A percentile compares a stretch with the other conserved stretches of the same genome.
phyloP scores from a whole-genome alignment of 1,140 invertebrate species.

The Rhyzopertha dominica region DNA sequence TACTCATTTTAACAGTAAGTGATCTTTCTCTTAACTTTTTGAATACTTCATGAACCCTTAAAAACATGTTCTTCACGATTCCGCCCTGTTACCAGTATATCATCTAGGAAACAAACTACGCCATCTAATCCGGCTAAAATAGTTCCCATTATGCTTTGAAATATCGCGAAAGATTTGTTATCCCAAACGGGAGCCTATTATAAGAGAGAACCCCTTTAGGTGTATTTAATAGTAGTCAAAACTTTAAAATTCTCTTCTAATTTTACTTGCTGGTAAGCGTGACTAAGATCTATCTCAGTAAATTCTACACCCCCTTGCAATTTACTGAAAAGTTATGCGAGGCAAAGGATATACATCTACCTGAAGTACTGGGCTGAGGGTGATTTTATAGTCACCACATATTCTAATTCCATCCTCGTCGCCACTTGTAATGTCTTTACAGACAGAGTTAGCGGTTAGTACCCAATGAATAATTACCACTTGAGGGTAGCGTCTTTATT shows the following conservation, averaged over 20 bases:
- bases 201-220: neutral
- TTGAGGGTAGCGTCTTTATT: too few relatives aligned
- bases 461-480: too few relatives aligned
- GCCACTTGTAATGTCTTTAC: too few relatives aligned
- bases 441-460: too few relatives aligned
- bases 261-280: neutral
- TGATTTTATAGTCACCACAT: constrained; percentile 1
- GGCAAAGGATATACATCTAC: neutral
- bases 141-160: neutral
- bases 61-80: neutral
- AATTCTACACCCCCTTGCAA: neutral
- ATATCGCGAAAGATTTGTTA: neutral
- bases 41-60: neutral
- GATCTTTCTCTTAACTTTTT: neutral
- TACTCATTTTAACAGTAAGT: neutral
- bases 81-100: neutral
- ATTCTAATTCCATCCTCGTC: neutral
- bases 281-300: neutral
- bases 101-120: neutral
- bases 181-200: neutral
- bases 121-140: neutral
- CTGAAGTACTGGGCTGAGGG: neutral
- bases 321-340: neutral
- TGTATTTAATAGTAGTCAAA: neutral
- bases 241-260: neutral